A percentile compares a stretch with the other conserved stretches of the same genome.
Conservation (phyloP, 2,888 invertebrate species). For the Amiota communis region DNA sequence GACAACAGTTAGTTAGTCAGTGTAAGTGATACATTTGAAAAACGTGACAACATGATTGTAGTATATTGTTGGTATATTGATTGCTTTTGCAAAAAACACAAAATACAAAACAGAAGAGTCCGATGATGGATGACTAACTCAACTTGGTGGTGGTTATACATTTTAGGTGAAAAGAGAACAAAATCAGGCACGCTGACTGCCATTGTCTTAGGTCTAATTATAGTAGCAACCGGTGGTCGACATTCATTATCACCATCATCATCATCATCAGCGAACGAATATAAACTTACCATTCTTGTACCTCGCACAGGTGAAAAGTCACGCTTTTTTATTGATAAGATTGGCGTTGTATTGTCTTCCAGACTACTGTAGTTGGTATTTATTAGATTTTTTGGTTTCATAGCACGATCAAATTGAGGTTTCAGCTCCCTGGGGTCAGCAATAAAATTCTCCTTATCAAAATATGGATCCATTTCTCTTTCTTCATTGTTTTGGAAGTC, state of each 20-base stretch:
- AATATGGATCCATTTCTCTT: background rate
- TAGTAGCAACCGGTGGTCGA: constrained; percentile 20
- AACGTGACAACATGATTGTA: background rate
- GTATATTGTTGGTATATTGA: constrained; percentile 7
- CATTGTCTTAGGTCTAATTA: constrained; percentile 10
- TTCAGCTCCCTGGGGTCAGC: constrained; percentile 54
- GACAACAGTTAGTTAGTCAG: background rate
- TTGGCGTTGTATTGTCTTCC: constrained; percentile 46
- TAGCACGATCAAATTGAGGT: constrained; percentile 78
- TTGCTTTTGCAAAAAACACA: background rate
- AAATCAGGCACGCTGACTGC: background rate
- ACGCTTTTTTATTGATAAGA: constrained; percentile 67
- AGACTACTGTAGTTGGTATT: constrained; percentile 43
- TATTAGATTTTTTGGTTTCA: constrained; percentile 74
- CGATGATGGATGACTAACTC: no score
- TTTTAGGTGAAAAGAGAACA: background rate
- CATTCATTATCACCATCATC: constrained; percentile 46
- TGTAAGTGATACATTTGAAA: constrained; percentile 1
- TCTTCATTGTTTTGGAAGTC: constrained; percentile 1
- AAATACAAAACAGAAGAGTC: background rate
- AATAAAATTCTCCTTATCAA: constrained; percentile 52
- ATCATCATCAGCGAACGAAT: no score
- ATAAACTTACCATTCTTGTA: constrained; percentile 74
- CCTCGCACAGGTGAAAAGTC: constrained; percentile 79
- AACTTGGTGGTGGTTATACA: background rate